Conservation (phyloP, 2,113 vertebrate species). For the Bolborhynchus lineola region DNA sequence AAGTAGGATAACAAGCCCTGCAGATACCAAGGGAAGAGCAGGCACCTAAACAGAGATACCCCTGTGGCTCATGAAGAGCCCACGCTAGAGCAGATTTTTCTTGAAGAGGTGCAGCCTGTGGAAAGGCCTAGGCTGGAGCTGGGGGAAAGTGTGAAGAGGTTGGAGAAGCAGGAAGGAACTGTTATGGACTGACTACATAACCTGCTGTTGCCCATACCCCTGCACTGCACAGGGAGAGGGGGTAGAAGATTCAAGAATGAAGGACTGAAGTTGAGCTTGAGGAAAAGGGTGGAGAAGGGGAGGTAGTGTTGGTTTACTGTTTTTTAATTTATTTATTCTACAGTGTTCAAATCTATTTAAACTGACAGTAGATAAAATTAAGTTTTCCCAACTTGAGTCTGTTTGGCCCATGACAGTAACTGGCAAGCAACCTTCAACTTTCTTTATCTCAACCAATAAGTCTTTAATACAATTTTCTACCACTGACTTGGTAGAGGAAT, state of each 20-base stretch:
- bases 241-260: fast-evolving
- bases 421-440: not conserved
- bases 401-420: not conserved
- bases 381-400: not conserved
- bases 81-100: not conserved
- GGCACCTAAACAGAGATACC: not conserved
- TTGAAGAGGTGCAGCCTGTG: not conserved
- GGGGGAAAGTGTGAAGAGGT: not conserved
- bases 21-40: not conserved
- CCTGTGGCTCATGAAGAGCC: not conserved
- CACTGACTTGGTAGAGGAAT: not conserved
- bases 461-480: not conserved
- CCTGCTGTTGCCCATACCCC: fast-evolving
- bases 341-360: not conserved
- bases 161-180: not conserved
- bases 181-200: not conserved
- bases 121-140: not conserved
- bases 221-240: fast-evolving
- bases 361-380: not conserved
- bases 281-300: not conserved
- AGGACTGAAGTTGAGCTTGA: not conserved
- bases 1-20: not conserved
- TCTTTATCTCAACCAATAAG: not conserved
- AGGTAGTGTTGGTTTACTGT: not conserved
- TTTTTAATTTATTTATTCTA: not conserved